A percentile compares a stretch with the other conserved stretches of the same genome.
Conservation (phyloP, 2,797 vertebrate species). For the Danionella dracula region DNA sequence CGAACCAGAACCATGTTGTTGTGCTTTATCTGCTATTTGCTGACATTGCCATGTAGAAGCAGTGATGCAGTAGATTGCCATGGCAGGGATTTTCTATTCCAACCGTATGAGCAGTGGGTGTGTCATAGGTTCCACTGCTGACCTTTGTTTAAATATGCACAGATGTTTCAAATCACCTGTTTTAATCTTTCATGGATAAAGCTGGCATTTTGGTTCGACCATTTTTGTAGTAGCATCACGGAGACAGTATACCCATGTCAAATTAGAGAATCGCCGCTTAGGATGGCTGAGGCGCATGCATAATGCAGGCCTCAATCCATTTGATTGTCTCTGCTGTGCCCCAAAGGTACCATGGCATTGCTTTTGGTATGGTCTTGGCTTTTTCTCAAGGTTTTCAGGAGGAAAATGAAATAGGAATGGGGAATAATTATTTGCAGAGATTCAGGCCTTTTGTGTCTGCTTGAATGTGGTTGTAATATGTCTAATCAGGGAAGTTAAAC, state of each 20-base stretch:
- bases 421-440: conserved; percentile 3
- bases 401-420: conserved; percentile 9
- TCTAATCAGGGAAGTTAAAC: too few relatives aligned
- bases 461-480: conserved; percentile 18
- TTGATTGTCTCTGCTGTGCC: conserved; percentile 31
- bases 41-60: not conserved
- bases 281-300: conserved; percentile 17
- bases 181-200: not conserved
- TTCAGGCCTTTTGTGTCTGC: conserved; percentile 6
- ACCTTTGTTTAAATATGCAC: conserved; percentile 2
- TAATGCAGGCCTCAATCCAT: conserved; percentile 38
- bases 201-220: not conserved
- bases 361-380: conserved; percentile 19
- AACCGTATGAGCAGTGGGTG: not conserved
- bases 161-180: not conserved
- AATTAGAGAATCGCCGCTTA: conserved; percentile 41
- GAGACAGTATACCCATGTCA: not conserved
- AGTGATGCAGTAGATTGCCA: not conserved
- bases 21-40: not conserved
- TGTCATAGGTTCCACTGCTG: not conserved
- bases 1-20: not conserved
- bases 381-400: not conserved
- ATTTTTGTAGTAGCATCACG: conserved; percentile 15
- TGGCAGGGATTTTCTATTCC: not conserved
- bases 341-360: conserved; percentile 10